phyloP scores from a whole-genome alignment of 2,113 vertebrate genomes.

The Tilapia sparmanii region DNA sequence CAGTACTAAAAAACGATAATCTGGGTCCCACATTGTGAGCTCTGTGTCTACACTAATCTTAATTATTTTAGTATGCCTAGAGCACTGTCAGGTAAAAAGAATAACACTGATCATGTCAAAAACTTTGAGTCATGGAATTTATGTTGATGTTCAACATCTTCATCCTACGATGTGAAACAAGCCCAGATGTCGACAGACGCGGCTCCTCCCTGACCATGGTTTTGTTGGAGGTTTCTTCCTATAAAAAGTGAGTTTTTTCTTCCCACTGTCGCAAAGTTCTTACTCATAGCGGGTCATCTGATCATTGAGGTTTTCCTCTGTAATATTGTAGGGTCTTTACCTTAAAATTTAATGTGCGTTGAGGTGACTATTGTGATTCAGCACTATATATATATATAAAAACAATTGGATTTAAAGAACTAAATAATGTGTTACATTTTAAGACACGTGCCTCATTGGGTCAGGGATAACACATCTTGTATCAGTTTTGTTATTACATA shows the following conservation, averaged over 20 bases:
- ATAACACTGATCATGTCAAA: background rate
- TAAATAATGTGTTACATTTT: background rate
- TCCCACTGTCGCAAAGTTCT: background rate
- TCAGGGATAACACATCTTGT: background rate
- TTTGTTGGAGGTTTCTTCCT: background rate
- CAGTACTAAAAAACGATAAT: background rate
- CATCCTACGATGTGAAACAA: background rate
- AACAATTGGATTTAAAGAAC: fast-evolving
- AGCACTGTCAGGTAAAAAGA: background rate
- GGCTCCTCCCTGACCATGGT: background rate
- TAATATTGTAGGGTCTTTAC: background rate
- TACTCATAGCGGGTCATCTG: fast-evolving
- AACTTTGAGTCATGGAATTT: background rate
- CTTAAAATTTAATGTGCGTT: fast-evolving
- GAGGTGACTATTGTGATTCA: background rate
- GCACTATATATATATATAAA: background rate
- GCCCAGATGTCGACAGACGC: background rate
- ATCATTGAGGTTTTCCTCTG: background rate
- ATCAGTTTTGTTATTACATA: background rate
- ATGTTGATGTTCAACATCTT: background rate
- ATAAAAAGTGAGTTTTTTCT: background rate
- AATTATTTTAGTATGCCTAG: background rate
- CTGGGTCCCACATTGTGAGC: background rate
- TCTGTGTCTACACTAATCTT: background rate
- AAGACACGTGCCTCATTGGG: fast-evolving